Base-by-base conservation (phyloP, 2,797 vertebrate genomes). In the Peromyscus nudipes region DNA sequence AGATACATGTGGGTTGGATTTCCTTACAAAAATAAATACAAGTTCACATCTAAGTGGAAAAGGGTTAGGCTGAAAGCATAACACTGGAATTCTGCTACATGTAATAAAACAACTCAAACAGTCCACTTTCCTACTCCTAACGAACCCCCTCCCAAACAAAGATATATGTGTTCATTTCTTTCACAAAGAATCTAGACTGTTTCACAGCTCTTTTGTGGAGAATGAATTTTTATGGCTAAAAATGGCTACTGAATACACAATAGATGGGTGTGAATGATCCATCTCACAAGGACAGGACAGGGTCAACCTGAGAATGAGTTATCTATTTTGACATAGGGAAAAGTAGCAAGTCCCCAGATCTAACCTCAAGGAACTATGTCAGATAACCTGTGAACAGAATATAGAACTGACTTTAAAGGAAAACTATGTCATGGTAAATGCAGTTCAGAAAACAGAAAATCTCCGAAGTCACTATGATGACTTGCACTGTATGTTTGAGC, bases 21-120 rank as follows among this genome's bases (percentile, higher is more conserved):
- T 97, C 95, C 79, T 97, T 92, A 83, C 77, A 92, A 96, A 97
- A 94, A 55, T 93, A 97, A 97, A 97, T 96, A 96, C 94, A 94
- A 40, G 64, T 92, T 98, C 96, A 95, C 94, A 96, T 95, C 92
- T 92, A 92, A 94, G 91, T 84, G 69, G 87, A 29, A 86, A 84
- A 52, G 3, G 4, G 17, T 43, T 90, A 57, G 16, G 52, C 65
- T 52, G 96, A 94, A 80, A 49, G 55, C 64, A 81, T 80, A 71
- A 69, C 19, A 31, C 6, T 94, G 43, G 40, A 64, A 40, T 80
- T 91, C 86, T 17, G 27, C 76, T 60, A 84, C 75, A 94, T 49
- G 17, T 91, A 43, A 91, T 83, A 69, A 96, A 97, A 94, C 52
- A 8, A 65, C 23, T 2, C 65, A 92, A 67, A 10, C 83, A 96